Percentiles rank a stretch among this genome's conserved stretches.
phyloP scores from a whole-genome alignment of 2,888 invertebrate species.

The Meiosimyza platycephala region DNA sequence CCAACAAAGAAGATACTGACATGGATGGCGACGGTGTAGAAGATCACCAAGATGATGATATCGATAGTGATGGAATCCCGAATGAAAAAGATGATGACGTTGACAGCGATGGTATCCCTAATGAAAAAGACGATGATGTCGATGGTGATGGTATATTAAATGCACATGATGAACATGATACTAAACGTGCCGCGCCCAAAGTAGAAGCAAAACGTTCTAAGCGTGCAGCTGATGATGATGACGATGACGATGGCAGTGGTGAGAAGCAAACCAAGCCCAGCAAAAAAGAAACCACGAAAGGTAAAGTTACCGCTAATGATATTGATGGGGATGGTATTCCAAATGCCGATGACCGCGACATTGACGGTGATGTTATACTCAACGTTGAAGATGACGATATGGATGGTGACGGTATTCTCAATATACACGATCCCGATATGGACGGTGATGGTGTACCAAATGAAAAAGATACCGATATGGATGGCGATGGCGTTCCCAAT shows the following conservation, averaged over 20 bases:
- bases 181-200: slow-evolving; percentile 21
- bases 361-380: slow-evolving; percentile 60
- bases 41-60: slow-evolving; percentile 48
- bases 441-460: slow-evolving; percentile 67
- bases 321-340: slow-evolving; percentile 68
- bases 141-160: slow-evolving; percentile 50
- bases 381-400: slow-evolving; percentile 55
- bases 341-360: slow-evolving; percentile 64
- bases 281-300: not conserved
- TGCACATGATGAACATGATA: slow-evolving; percentile 41
- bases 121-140: slow-evolving; percentile 55
- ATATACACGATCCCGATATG: slow-evolving; percentile 53
- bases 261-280: slow-evolving; percentile 49
- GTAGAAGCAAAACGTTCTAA: slow-evolving; percentile 52
- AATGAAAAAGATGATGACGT: slow-evolving; percentile 59
- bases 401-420: slow-evolving; percentile 53
- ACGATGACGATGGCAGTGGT: slow-evolving; percentile 39
- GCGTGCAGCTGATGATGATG: slow-evolving; percentile 52
- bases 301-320: slow-evolving; percentile 37
- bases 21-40: slow-evolving; percentile 48
- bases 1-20: slow-evolving; percentile 45
- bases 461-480: slow-evolving; percentile 66
- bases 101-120: slow-evolving; percentile 52
- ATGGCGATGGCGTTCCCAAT: slow-evolving; percentile 51
- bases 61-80: slow-evolving; percentile 53